Conservation (phyloP, 2,797 vertebrate species). For the Helarctos malayanus region DNA sequence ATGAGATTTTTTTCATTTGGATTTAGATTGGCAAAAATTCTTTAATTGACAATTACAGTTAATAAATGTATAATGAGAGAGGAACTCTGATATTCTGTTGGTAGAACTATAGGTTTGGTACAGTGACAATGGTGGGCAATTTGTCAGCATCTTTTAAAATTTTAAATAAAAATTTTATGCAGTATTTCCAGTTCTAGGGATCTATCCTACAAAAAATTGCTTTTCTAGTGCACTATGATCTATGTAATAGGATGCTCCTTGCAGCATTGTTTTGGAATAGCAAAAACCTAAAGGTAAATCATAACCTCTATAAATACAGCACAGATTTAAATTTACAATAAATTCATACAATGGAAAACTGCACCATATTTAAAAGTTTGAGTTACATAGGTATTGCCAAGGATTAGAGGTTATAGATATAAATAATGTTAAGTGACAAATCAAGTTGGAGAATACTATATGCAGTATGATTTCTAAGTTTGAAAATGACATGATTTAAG, state of each 20-base stretch:
- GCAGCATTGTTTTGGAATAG: not conserved
- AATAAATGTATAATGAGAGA: conserved; percentile 55
- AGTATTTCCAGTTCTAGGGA: not conserved
- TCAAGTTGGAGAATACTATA: conserved; percentile 1
- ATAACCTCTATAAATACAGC: not conserved
- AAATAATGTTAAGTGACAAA: conserved; percentile 21
- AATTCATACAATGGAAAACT: conserved; percentile 7
- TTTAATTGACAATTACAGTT: not conserved
- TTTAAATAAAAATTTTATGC: not conserved
- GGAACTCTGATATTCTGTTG: not conserved
- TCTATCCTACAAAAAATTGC: not conserved
- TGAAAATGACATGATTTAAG: conserved; percentile 1
- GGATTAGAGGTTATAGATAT: not conserved
- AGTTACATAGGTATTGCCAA: conserved; percentile 7
- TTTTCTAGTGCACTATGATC: not conserved
- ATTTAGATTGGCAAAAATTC: not conserved
- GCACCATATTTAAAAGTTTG: conserved; percentile 16
- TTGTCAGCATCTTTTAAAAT: conserved; percentile 13
- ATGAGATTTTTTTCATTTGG: conserved; percentile 17
- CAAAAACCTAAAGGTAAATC: conserved; percentile 8
- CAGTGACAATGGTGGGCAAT: not conserved
- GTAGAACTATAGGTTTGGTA: conserved; percentile 15
- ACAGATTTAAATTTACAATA: conserved; percentile 32
- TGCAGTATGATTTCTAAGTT: conserved; percentile 2
- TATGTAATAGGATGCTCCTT: not conserved